Percentiles rank a stretch among this genome's conserved stretches.
phyloP scores from a whole-genome alignment of 2,888 invertebrate species.

The Masnerella sp. region DNA sequence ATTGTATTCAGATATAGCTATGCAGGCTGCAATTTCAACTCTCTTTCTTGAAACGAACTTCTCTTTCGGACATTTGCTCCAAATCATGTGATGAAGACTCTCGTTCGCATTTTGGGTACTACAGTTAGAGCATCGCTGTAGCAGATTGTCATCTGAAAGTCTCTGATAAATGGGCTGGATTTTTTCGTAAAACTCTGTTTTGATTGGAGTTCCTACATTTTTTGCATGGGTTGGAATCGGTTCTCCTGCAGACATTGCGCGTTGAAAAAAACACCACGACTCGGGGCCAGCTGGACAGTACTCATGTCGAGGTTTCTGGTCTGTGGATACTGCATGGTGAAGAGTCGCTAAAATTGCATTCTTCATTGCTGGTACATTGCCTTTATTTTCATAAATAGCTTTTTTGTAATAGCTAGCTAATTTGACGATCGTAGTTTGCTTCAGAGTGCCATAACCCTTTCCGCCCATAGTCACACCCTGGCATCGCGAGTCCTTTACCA shows the following conservation, averaged over 20 bases:
- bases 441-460: constrained; percentile 4
- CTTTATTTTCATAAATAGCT: constrained; percentile 4
- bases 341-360: constrained; percentile 6
- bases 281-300: constrained; percentile 4
- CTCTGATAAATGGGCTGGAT: background rate
- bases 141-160: constrained; percentile 2
- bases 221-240: background rate
- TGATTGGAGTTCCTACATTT: background rate
- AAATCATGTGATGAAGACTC: no score
- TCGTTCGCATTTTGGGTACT: constrained; percentile 5
- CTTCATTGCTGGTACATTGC: constrained; percentile 4
- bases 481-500: constrained; percentile 2
- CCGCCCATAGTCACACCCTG: constrained; percentile 3
- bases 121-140: constrained; percentile 1
- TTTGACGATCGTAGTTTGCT: constrained; percentile 2
- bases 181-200: background rate
- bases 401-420: constrained; percentile 7
- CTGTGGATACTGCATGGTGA: constrained; percentile 3
- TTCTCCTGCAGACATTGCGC: background rate
- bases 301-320: constrained; percentile 6
- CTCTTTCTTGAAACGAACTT: background rate
- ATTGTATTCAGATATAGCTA: constrained; percentile 1
- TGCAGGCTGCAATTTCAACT: background rate
- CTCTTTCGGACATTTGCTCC: no score
- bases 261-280: constrained; percentile 6